Conservation (phyloP, 2,113 vertebrate species). For the Lagenorhynchus albirostris region DNA sequence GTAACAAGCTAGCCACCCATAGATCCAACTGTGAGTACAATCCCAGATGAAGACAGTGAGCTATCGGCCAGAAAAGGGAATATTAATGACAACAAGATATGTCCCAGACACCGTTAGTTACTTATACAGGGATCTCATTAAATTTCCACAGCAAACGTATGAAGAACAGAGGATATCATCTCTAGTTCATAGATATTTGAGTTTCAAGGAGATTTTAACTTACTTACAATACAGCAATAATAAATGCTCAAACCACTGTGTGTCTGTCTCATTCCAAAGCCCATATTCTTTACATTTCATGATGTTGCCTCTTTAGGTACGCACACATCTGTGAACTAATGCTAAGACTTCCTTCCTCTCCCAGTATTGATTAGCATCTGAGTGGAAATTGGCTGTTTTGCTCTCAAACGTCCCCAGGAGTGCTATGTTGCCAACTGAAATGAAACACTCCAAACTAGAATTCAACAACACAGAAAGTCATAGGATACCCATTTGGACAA, state of each 20-base stretch:
- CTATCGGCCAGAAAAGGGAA: background rate
- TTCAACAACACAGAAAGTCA: background rate
- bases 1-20: background rate
- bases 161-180: background rate
- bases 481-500: background rate
- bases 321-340: fast-evolving
- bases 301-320: fast-evolving
- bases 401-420: background rate
- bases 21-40: background rate
- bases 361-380: background rate
- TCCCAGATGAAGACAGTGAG: background rate
- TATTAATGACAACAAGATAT: background rate
- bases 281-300: too few species aligned
- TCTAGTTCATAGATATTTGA: background rate
- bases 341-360: background rate
- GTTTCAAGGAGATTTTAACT: background rate
- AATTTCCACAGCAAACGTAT: background rate
- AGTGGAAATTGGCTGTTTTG: background rate
- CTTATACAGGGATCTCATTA: background rate
- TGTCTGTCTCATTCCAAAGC: too few species aligned
- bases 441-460: background rate
- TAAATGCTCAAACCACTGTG: fast-evolving
- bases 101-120: background rate
- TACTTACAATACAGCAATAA: background rate
- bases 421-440: background rate